These are phyloP conservation scores for Drosophila subobscura DNA, from an alignment of 1,140 invertebrate species.

Conservation along the genomic window DNA sequence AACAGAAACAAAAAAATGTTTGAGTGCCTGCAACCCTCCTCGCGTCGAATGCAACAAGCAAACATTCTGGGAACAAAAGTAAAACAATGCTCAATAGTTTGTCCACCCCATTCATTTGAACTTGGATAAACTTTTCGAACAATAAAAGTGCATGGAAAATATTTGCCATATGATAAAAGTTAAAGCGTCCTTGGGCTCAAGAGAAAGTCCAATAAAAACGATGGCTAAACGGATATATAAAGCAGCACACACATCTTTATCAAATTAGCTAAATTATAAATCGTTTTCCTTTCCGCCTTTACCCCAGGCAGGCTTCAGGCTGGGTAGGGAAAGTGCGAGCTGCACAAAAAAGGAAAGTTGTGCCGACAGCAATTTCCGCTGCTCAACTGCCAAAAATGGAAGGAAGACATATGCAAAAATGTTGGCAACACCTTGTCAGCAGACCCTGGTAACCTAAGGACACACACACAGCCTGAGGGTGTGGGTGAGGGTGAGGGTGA, in stretches of 20 bases:
- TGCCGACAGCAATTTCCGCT: slow-evolving; percentile 64
- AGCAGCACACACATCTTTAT: slow-evolving; percentile 44
- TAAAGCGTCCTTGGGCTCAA: slow-evolving; percentile 32
- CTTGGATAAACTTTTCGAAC: slow-evolving; percentile 62
- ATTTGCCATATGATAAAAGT: slow-evolving; percentile 74
- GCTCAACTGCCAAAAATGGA: slow-evolving; percentile 37
- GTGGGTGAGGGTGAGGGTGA: background rate
- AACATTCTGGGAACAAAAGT: slow-evolving; percentile 59
- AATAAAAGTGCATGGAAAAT: slow-evolving; percentile 57
- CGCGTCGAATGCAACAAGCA: slow-evolving; percentile 62
- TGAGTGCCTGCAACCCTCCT: background rate
- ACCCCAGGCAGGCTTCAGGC: slow-evolving; percentile 15
- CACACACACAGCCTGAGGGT: slow-evolving; percentile 9
- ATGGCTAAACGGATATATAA: slow-evolving; percentile 9
- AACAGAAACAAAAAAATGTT: slow-evolving; percentile 28
- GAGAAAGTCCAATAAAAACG: slow-evolving; percentile 11
- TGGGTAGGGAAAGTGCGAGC: no score
- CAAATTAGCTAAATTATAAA: slow-evolving; percentile 66
- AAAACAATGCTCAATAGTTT: slow-evolving; percentile 70
- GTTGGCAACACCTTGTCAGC: slow-evolving; percentile 54
- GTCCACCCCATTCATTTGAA: slow-evolving; percentile 46
- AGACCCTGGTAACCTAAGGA: slow-evolving; percentile 12
- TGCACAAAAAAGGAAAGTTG: slow-evolving; percentile 27
- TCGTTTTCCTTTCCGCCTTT: slow-evolving; percentile 44
- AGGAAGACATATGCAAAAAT: slow-evolving; percentile 52